Base-by-base conservation (phyloP, 2,113 vertebrate species). In the Tricholaema leucomelas region DNA sequence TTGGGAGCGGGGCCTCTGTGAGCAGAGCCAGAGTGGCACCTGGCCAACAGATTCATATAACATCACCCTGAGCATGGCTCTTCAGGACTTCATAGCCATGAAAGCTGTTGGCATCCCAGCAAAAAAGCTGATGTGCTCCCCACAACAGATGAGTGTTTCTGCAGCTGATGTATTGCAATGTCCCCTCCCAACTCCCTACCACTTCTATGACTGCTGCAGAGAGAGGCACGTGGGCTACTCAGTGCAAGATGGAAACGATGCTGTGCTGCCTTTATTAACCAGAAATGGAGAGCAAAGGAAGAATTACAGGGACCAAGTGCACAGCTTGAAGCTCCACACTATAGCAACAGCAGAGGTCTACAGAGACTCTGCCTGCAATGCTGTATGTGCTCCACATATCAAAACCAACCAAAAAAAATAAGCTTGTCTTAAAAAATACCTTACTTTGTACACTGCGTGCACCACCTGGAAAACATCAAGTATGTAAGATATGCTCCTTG, bases 231-330 rank as follows among this genome's bases (percentile, higher is more conserved):
- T 3, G 3, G 40, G 61, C 52, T 55, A 40, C 44, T 14, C 48
- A 20, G 40, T 2, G 5, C 27, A 71, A 90, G 80, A 71, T 4
- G 8, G 58, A 74, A 82, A 74, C 0, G 1, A 46, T 1, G 1
- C 27, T n/a, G 16, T 70, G 21, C 19, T 86, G 74, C 48, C 66
- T 42, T 66, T 85, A 67, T 28, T 61, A 90, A 77, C 10, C n/a
- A 90, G 54, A 77, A 90, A 60, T 0, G 0, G 61, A 83, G 24
- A 3, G 9, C 72, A 54, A 71, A 87, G 54, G 35, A 75, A 75
- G 61, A 87, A 46, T 24, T 65, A 31, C 46, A 71, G 20, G 78
- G 66, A 61, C 40, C 24, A 40, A 78, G 52, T 0, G 2, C 73
- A 69, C 58, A 86, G 50, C 54, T 71, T 69, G 81, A 90, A 84